A percentile compares a stretch with the other conserved stretches of the same genome.
Evolutionary conservation across 2,888 invertebrate species (phyloP).

Genomic region (Caenorhabditis panamensis): DNA sequence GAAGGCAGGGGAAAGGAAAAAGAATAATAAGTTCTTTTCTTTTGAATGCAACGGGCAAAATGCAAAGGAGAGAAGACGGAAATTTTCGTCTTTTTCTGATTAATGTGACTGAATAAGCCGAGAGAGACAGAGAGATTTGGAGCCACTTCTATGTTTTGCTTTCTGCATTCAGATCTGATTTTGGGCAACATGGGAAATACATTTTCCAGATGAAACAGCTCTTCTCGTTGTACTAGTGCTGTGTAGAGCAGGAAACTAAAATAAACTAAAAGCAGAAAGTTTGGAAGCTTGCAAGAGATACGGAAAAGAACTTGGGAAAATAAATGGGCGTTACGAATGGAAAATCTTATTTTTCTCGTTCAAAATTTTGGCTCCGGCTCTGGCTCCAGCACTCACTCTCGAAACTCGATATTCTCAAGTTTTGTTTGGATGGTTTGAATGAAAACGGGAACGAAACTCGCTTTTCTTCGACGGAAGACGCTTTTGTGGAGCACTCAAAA

Average conservation of each 20-base stretch:
- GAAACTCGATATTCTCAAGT: slow-evolving; percentile 18
- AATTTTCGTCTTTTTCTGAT: slow-evolving; percentile 40
- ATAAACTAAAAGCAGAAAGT: not conserved
- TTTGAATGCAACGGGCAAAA: slow-evolving; percentile 28
- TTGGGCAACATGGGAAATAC: too few species aligned
- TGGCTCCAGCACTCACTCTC: too few species aligned
- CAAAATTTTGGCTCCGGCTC: slow-evolving; percentile 1
- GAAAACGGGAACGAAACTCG: not conserved
- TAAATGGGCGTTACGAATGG: not conserved
- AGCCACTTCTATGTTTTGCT: slow-evolving; percentile 15
- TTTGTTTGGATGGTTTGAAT: slow-evolving; percentile 9
- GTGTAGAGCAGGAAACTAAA: too few species aligned
- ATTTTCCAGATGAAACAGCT: too few species aligned
- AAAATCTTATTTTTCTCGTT: slow-evolving; percentile 9
- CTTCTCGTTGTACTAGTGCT: too few species aligned
- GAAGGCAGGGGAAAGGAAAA: slow-evolving; percentile 10
- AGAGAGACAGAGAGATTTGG: slow-evolving; percentile 16
- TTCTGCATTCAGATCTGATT: too few species aligned
- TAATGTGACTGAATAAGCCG: slow-evolving; percentile 35
- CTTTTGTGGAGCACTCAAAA: not conserved
- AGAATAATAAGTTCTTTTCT: slow-evolving; percentile 49
- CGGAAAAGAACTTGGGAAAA: not conserved
- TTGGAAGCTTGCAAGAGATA: not conserved
- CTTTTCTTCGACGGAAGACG: slow-evolving; percentile 3
- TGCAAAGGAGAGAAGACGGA: too few species aligned